Base-by-base conservation (phyloP, 2,113 vertebrate species). In the Trematocara zebra region DNA sequence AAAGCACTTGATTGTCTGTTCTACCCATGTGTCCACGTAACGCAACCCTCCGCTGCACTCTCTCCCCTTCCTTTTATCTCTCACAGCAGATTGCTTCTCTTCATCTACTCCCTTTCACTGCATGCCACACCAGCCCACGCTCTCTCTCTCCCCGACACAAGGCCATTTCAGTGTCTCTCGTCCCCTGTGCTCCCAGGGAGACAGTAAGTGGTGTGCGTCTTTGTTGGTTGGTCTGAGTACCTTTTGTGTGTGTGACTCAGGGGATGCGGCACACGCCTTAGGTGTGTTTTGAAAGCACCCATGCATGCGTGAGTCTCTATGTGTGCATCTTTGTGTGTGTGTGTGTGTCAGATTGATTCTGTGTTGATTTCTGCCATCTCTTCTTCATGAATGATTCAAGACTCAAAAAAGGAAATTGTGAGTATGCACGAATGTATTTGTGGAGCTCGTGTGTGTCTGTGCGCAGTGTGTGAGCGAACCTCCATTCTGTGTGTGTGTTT, bases 321-420 rank as follows among this genome's bases (percentile, higher is more conserved):
- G 81, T 79, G 85, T 51, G 49, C 17, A 2, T 78, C 54, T 84
- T 5, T 78, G 47, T 51, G 35, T 67, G 54, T 23, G 61, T 7
- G 23, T 59, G 53, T 78, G 76, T 20, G 81, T 80, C 67, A 80
- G 57, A 81, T 84, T 86, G 88, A 79, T 74, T 88, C 12, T 84
- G 87, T 90, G 90, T 78, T 89, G 85, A 91, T 89, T 87, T 83
- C 64, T 54, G n/a, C 80, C 76, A 56, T 89, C 80, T 89, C 83
- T 76, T 90, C 90, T 64, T 88, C 91, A 94, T 94, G 82, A 92
- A 94, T 91, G 82, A 92, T 93, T 94, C 90, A 93, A 2, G 54
- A 20, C 51, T 87, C 40, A 40, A 80, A 78, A 84, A 56, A 86
- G 44, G 81, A 90, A 90, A 88, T 47, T 61, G 76, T 86, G 56